These are phyloP conservation scores for Nymphalis polychloros DNA, from an alignment of 2,888 invertebrate genomes.

Conservation along the genomic window DNA sequence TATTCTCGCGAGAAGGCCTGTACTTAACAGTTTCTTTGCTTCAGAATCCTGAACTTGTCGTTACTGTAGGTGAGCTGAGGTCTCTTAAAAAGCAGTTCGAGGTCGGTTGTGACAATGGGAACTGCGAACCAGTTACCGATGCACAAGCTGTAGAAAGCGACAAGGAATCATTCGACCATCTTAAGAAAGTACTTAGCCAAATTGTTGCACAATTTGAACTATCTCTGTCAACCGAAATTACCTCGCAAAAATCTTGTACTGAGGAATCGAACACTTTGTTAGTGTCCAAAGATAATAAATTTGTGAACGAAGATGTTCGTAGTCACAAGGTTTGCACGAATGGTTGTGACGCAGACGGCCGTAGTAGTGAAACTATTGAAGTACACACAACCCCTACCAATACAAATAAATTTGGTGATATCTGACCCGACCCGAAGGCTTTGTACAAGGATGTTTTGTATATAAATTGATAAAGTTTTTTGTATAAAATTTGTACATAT, in stretches of 20 bases:
- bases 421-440: slow-evolving; percentile 25
- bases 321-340: slow-evolving; percentile 21
- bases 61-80: slow-evolving; percentile 78
- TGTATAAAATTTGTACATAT: slow-evolving; percentile 38
- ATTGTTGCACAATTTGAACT: slow-evolving; percentile 69
- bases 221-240: slow-evolving; percentile 56
- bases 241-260: slow-evolving; percentile 25
- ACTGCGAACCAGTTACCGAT: slow-evolving; percentile 53
- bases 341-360: slow-evolving; percentile 19
- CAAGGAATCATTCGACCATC: slow-evolving; percentile 65
- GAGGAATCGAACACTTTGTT: slow-evolving; percentile 20
- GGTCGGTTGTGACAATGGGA: slow-evolving; percentile 51
- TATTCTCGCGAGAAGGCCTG: slow-evolving; percentile 89
- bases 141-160: slow-evolving; percentile 46
- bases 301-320: slow-evolving; percentile 17
- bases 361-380: slow-evolving; percentile 1
- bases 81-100: slow-evolving; percentile 59
- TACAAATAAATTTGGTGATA: slow-evolving; percentile 24
- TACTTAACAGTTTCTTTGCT: slow-evolving; percentile 83
- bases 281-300: slow-evolving; percentile 29
- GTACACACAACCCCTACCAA: neutral
- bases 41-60: slow-evolving; percentile 77
- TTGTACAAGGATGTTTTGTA: slow-evolving; percentile 13
- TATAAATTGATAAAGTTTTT: slow-evolving; percentile 17
- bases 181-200: slow-evolving; percentile 71